Base-by-base conservation (phyloP, 2,113 vertebrate genomes). In the Enhydra lutris region DNA sequence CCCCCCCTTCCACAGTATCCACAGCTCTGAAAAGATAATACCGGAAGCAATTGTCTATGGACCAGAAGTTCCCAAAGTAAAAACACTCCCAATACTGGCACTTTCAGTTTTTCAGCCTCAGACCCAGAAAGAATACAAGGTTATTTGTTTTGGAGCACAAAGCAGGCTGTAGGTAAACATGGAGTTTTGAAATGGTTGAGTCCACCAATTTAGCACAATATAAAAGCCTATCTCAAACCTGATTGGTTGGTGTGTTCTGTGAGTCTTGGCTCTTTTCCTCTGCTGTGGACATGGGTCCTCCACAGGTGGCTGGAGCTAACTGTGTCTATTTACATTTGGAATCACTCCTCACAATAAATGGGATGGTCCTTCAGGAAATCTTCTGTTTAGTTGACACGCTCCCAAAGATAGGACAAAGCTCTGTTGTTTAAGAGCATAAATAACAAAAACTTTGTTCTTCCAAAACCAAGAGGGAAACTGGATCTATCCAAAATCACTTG, bases 381-480 rank as follows among this genome's bases (percentile, higher is more conserved):
- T 95, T 91, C 90, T 84, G 80, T 97, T 98, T 96, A 71, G 14
- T 67, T 89, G 81, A 52, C 84, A 69, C 69, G 47, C 34, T 97
- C 59, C 92, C 52, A 42, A 90, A 65, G 76, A 47, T 31, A 96
- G 85, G 57, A 97, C 97, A 98, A 97, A 97, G 92, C 92, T 89
- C 88, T 96, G 63, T 93, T 97, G 97, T 98, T 90, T 74, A 97
- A 97, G 50, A 85, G 31, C 52, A 69, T 86, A 84, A 96, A 84
- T 85, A 97, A 96, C 88, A 96, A 93, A 96, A 76, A 81, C 90
- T 96, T 92, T 91, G 95, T 97, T 98, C 97, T 96, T 95, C 78
- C 47, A 85, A 78, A 82, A 96, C 76, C 73, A 94, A 96, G 93
- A 95, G 45, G n/a, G 81, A 96, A 97, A 83, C 39, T 47, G 39